Evolutionary conservation across 35 echinoderm and acorn worm species (phyloP).

Genomic region (Apostichopus californicus): DNA sequence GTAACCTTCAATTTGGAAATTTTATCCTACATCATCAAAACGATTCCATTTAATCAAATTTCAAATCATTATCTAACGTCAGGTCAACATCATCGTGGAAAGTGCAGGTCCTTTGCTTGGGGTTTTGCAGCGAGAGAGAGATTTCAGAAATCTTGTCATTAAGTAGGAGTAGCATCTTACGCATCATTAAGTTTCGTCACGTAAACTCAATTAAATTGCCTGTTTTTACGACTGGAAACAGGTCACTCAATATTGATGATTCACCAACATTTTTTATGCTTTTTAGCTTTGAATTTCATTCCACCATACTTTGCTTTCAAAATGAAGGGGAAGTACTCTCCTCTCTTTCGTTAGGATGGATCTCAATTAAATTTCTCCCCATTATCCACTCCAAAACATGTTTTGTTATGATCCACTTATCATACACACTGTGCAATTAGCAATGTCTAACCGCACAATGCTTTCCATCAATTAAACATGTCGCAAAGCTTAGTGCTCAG

Average conservation of each 20-base stretch:
- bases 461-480: too few species aligned
- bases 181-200: conserved; percentile 15
- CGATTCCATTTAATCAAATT: conserved; percentile 19
- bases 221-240: conserved; percentile 14
- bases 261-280: background rate
- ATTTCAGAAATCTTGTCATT: background rate
- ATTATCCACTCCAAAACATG: background rate
- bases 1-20: conserved; percentile 14
- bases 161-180: background rate
- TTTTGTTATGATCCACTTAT: too few species aligned
- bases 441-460: too few species aligned
- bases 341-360: background rate
- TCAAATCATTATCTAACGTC: background rate
- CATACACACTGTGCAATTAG: too few species aligned
- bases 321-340: background rate
- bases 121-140: background rate
- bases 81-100: background rate
- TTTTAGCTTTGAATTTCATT: background rate
- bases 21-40: conserved; percentile 19
- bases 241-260: conserved; percentile 47
- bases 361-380: background rate
- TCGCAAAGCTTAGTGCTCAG: too few species aligned
- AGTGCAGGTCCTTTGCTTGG: background rate
- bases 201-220: conserved; percentile 41
- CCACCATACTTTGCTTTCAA: background rate